A percentile compares a stretch with the other conserved stretches of the same genome.
phyloP scores from a whole-genome alignment of 2,797 vertebrate species.

The Pachyuromys duprasi region DNA sequence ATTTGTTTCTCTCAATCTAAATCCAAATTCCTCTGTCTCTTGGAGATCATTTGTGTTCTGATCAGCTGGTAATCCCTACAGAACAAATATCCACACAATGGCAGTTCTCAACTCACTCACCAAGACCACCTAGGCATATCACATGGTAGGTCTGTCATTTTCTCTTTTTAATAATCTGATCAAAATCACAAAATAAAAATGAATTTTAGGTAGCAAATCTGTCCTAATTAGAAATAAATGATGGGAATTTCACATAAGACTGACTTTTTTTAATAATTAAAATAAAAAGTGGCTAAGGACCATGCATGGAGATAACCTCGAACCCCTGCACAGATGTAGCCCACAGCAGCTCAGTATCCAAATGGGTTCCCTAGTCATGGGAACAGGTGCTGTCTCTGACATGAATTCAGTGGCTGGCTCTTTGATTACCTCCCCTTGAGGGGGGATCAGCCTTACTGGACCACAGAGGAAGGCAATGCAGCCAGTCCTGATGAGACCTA shows the following conservation, averaged over 20 bases:
- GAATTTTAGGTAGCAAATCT: neutral
- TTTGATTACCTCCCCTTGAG: no score
- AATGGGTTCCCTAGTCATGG: no score
- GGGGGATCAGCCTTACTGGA: no score
- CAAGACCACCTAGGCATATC: neutral
- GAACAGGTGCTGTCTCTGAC: no score
- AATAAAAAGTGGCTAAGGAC: no score
- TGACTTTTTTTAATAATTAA: constrained; percentile 38
- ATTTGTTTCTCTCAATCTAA: constrained; percentile 19
- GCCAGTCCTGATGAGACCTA: no score
- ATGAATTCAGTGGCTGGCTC: no score
- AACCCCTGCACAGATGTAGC: no score
- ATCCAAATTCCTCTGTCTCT: neutral
- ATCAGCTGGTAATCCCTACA: neutral
- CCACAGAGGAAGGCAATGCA: no score
- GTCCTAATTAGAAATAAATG: constrained; percentile 18
- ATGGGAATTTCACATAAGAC: neutral
- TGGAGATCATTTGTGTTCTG: neutral
- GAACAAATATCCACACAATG: neutral
- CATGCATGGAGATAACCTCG: no score
- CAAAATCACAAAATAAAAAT: neutral
- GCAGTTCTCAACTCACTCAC: neutral
- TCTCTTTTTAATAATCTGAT: neutral
- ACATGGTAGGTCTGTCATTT: neutral
- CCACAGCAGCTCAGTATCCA: no score